These are phyloP conservation scores for Talpa occidentalis DNA, from an alignment of 2,113 vertebrate genomes.

Conservation along the genomic window DNA sequence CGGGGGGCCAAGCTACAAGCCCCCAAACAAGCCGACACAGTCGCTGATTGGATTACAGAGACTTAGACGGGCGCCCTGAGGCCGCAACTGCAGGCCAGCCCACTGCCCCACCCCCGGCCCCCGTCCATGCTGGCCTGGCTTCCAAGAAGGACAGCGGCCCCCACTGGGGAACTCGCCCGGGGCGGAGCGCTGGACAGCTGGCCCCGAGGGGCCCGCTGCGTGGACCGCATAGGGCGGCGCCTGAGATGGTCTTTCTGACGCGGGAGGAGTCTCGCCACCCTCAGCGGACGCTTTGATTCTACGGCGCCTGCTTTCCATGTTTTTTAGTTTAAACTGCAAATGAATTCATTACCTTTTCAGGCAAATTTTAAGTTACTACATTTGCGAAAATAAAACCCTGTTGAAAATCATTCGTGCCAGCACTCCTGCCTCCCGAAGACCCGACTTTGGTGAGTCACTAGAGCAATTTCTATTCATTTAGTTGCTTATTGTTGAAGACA, in stretches of 20 bases:
- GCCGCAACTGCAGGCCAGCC: too few species aligned
- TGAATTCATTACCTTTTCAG: slow-evolving; percentile 39
- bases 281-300: slow-evolving; percentile 63
- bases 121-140: too few species aligned
- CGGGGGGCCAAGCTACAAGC: slow-evolving; percentile 86
- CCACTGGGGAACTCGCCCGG: too few species aligned
- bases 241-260: too few species aligned
- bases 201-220: too few species aligned
- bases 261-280: background rate
- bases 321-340: slow-evolving; percentile 26
- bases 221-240: too few species aligned
- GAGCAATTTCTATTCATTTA: slow-evolving; percentile 95
- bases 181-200: too few species aligned
- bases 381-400: slow-evolving; percentile 82
- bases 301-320: slow-evolving; percentile 13
- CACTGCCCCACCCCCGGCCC: too few species aligned
- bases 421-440: slow-evolving; percentile 80
- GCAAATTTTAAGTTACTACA: slow-evolving; percentile 71
- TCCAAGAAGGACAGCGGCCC: too few species aligned
- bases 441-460: slow-evolving; percentile 94
- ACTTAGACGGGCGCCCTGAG: slow-evolving; percentile 80
- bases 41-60: slow-evolving; percentile 94
- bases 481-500: slow-evolving; percentile 94
- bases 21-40: slow-evolving; percentile 92
- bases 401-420: slow-evolving; percentile 83